Percentiles rank a stretch among this genome's conserved stretches.
phyloP scores from a whole-genome alignment of 2,797 vertebrate genomes.

The Leptatherina wallacei region DNA sequence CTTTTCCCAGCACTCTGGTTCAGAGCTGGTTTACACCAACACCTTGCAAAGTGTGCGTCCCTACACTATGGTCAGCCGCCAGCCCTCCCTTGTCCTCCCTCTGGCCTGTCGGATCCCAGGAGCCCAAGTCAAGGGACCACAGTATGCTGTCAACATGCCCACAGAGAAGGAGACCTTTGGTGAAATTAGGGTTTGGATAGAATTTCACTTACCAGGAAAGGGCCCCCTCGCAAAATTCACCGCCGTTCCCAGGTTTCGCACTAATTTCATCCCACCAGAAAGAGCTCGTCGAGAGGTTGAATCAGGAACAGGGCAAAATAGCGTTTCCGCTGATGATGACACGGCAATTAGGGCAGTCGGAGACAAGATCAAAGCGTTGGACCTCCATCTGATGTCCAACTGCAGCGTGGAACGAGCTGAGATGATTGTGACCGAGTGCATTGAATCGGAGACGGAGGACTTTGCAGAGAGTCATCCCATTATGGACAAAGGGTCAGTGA shows the following conservation, averaged over 20 bases:
- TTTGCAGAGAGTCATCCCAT: slow-evolving; percentile 41
- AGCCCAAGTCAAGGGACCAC: slow-evolving; percentile 31
- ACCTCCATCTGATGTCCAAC: slow-evolving; percentile 75
- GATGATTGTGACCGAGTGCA: slow-evolving; percentile 66
- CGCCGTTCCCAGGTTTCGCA: neutral
- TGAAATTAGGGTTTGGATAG: slow-evolving; percentile 37
- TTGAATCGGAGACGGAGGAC: slow-evolving; percentile 61
- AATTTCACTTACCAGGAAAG: slow-evolving; percentile 61
- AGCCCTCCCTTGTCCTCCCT: slow-evolving; percentile 70
- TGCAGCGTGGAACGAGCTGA: slow-evolving; percentile 43
- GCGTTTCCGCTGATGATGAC: neutral
- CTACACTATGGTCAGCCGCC: slow-evolving; percentile 57
- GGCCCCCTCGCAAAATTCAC: slow-evolving; percentile 58
- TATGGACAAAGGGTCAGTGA: slow-evolving; percentile 72
- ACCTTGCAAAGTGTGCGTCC: slow-evolving; percentile 64
- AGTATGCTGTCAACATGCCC: slow-evolving; percentile 25
- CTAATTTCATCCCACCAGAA: accelerated
- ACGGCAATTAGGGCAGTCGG: accelerated
- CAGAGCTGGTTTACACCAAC: slow-evolving; percentile 81
- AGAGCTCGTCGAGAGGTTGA: slow-evolving; percentile 18
- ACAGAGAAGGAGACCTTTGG: slow-evolving; percentile 69
- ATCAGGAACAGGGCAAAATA: neutral
- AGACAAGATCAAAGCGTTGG: slow-evolving; percentile 41
- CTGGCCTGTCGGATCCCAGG: slow-evolving; percentile 74
- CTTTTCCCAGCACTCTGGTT: slow-evolving; percentile 67